Evolutionary conservation across 2,113 vertebrate species (phyloP).

Genomic region (Ammodramus savannarum): DNA sequence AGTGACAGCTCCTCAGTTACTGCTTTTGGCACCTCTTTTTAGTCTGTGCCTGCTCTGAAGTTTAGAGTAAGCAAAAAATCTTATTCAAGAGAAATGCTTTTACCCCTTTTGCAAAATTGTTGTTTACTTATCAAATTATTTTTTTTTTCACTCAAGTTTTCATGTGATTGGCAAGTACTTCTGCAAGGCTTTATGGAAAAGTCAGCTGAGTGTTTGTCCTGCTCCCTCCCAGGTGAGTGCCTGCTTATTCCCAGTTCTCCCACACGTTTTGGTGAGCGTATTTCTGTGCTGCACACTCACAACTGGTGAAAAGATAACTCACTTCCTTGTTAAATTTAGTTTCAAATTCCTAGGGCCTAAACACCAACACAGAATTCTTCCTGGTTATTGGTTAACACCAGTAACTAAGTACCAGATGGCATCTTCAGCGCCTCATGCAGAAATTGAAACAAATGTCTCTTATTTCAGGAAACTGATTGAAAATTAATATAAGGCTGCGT

Average conservation of each 20-base stretch:
- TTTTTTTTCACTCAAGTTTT: not conserved
- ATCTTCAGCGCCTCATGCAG: not conserved
- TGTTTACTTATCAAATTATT: not conserved
- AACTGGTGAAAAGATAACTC: not conserved
- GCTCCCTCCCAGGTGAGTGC: not conserved
- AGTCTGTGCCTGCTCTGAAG: not conserved
- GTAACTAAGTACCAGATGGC: not conserved
- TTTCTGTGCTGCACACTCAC: not conserved
- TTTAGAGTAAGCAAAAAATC: not conserved
- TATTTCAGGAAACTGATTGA: not conserved
- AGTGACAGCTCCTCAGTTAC: not conserved
- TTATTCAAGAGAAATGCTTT: not conserved
- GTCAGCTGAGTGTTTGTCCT: not conserved
- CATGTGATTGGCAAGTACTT: not conserved
- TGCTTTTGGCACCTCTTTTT: not conserved
- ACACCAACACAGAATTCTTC: not conserved
- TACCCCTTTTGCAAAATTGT: not conserved
- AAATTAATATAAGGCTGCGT: not conserved
- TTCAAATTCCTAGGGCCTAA: not conserved
- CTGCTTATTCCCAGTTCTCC: not conserved
- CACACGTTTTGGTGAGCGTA: fast-evolving
- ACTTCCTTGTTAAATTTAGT: not conserved
- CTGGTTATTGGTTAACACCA: not conserved
- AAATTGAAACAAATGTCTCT: not conserved
- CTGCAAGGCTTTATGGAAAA: not conserved